Evolutionary conservation across 2,113 vertebrate genomes (phyloP), one percentile per base, ranked within the genome.

Genomic region (Triplophysa rosa): DNA sequence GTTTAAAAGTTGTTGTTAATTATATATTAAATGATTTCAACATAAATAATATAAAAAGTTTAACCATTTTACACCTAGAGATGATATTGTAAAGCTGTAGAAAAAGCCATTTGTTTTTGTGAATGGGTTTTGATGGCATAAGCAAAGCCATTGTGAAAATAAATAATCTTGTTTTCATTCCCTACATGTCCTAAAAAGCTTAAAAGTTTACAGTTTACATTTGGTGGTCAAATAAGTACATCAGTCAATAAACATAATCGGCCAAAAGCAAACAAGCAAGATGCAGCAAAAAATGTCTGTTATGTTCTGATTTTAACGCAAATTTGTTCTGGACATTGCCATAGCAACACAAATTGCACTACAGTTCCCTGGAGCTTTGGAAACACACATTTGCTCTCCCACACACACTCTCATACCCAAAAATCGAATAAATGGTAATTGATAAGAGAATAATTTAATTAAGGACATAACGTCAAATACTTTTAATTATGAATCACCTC

Each of bases 281-380:
- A 61, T 23, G 16, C n/a, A 62, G 54, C 69, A 29, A 69, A 68
- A 68, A 59, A 78, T 78, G 56, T 79, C 24, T 62, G 56, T 52
- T 70, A 52, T 70, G 40, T 62, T 70, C 29, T 17, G 58, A 70
- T 42, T 29, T 7, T n/a, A n/a, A 23, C 1, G 45, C 37, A n/a
- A 78, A 42, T n/a, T 37, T 58, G 56, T 79, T 79, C 67, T 2
- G 24, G 67, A 70, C 17, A 67, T 79, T 63, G 42, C 77, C 77
- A 70, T 79, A 67, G 70, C 77, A 79, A 79, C 77, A 79, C 10
- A 56, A 79, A 70, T 49, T 42, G 77, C 58, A 69, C 37, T 78
- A 78, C 66, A 78, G 52, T 61, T 70, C 77, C 77, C 77, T 70
- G 21, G 77, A 79, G 77, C 70, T 79, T 70, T 71, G 56, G 62